A percentile compares a stretch with the other conserved stretches of the same genome.
Conservation (phyloP, 2,797 vertebrate species). For the Sparidentex hasta region DNA sequence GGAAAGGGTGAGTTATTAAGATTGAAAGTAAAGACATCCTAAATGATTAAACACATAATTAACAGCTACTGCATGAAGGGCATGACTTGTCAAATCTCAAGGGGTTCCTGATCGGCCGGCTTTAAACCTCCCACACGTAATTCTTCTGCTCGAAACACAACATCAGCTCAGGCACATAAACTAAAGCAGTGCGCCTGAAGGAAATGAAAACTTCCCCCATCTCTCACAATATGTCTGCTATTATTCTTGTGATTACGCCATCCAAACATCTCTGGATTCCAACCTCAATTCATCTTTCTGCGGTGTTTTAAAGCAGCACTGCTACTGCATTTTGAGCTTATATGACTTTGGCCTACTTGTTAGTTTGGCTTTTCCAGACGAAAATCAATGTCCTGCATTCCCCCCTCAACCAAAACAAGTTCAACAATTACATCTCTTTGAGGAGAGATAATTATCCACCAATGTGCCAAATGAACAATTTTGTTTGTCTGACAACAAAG, state of each 20-base stretch:
- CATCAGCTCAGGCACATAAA: conserved; percentile 45
- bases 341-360: conserved; percentile 8
- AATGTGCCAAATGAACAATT: conserved; percentile 84
- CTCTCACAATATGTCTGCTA: conserved; percentile 37
- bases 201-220: conserved; percentile 34
- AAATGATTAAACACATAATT: conserved; percentile 82
- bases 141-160: conserved; percentile 61
- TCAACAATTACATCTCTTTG: conserved; percentile 75
- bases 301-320: conserved; percentile 37
- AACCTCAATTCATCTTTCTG: conserved; percentile 30
- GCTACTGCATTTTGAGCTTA: conserved; percentile 53
- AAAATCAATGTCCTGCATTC: conserved; percentile 48
- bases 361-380: conserved; percentile 28
- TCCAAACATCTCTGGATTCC: conserved; percentile 34
- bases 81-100: conserved; percentile 73
- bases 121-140: conserved; percentile 64
- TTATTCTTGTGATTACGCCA: conserved; percentile 44
- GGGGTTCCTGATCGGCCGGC: conserved; percentile 61
- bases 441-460: conserved; percentile 81
- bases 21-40: conserved; percentile 78
- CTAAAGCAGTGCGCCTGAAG: conserved; percentile 20
- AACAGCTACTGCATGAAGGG: conserved; percentile 76
- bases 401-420: conserved; percentile 53
- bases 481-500: conserved; percentile 87
- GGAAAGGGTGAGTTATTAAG: conserved; percentile 77